These are phyloP conservation scores for Scaptomyza pallida DNA, from an alignment of 1,140 invertebrate species.

Conservation along the genomic window DNA sequence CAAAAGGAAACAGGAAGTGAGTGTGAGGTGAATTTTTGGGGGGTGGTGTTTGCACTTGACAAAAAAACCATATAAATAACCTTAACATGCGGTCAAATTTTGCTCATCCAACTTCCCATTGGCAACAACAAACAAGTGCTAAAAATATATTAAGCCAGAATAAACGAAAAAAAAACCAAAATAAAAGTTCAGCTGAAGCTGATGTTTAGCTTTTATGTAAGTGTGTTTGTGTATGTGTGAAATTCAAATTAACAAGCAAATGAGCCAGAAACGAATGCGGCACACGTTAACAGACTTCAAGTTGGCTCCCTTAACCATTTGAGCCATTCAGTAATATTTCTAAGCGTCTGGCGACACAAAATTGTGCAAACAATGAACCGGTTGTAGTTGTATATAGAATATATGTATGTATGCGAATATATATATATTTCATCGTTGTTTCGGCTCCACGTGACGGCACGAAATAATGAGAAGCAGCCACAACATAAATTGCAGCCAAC, in stretches of 20 bases:
- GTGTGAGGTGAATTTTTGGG: conserved; percentile 12
- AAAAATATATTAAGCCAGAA: conserved; percentile 51
- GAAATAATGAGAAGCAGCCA: conserved; percentile 4
- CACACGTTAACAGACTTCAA: conserved; percentile 58
- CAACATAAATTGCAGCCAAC: conserved; percentile 28
- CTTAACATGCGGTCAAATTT: not conserved
- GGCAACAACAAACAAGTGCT: conserved; percentile 36
- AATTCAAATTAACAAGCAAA: conserved; percentile 77
- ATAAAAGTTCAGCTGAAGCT: conserved; percentile 18
- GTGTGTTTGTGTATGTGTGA: conserved; percentile 40
- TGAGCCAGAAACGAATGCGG: conserved; percentile 51
- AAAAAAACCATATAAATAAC: conserved; percentile 10
- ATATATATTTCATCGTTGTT: not conserved
- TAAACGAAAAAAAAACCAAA: conserved; percentile 5
- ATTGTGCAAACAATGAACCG: conserved; percentile 80
- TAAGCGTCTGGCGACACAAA: conserved; percentile 68
- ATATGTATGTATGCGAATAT: conserved; percentile 2
- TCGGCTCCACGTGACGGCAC: conserved; percentile 55
- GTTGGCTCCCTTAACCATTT: conserved; percentile 20
- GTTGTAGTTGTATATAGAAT: conserved; percentile 61
- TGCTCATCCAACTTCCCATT: conserved; percentile 12
- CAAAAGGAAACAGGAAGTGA: conserved; percentile 49
- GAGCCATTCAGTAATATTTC: conserved; percentile 72
- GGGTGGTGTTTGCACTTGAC: conserved; percentile 17
- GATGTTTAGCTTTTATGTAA: not conserved